Evolutionary conservation across 1,140 invertebrate genomes (phyloP).

Genomic region (Paramacrobiotus metropolitanus): DNA sequence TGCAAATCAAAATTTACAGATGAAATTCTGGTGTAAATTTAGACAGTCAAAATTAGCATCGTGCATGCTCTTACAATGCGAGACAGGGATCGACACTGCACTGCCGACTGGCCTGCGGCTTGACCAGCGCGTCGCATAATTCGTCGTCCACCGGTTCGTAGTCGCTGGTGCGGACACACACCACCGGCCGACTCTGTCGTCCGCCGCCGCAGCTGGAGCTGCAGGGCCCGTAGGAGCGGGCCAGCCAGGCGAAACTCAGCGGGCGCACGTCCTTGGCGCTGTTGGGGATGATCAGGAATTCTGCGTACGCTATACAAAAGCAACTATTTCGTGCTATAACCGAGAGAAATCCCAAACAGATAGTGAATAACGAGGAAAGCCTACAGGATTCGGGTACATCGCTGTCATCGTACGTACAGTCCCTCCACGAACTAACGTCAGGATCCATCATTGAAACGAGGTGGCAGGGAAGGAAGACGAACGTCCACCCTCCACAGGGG

Average conservation of each 20-base stretch:
- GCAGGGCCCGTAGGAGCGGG: neutral
- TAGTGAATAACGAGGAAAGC: neutral
- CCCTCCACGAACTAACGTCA: slow-evolving; percentile 52
- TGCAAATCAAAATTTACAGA: too few relatives aligned
- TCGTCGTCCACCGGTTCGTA: slow-evolving; percentile 39
- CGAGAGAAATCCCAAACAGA: too few relatives aligned
- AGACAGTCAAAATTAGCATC: too few relatives aligned
- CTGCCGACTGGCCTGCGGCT: slow-evolving; percentile 37
- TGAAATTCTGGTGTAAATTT: too few relatives aligned
- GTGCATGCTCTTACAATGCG: too few relatives aligned
- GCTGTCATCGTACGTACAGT: slow-evolving; percentile 43
- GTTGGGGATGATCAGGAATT: slow-evolving; percentile 64
- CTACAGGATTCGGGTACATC: slow-evolving; percentile 21
- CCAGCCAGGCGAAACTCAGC: slow-evolving; percentile 1
- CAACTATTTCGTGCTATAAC: too few relatives aligned
- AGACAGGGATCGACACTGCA: slow-evolving; percentile 54
- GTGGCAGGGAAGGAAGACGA: too few relatives aligned
- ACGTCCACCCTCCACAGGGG: too few relatives aligned
- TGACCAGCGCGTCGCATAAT: slow-evolving; percentile 46
- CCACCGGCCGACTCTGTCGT: slow-evolving; percentile 37
- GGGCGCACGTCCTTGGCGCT: slow-evolving; percentile 26
- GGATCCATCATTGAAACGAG: slow-evolving; percentile 61
- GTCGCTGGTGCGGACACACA: slow-evolving; percentile 25
- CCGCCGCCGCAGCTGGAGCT: slow-evolving; percentile 20
- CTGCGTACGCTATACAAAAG: slow-evolving; percentile 53